Evolutionary conservation across 2,113 vertebrate species (phyloP).

Genomic region (Cryptotis parvus): DNA sequence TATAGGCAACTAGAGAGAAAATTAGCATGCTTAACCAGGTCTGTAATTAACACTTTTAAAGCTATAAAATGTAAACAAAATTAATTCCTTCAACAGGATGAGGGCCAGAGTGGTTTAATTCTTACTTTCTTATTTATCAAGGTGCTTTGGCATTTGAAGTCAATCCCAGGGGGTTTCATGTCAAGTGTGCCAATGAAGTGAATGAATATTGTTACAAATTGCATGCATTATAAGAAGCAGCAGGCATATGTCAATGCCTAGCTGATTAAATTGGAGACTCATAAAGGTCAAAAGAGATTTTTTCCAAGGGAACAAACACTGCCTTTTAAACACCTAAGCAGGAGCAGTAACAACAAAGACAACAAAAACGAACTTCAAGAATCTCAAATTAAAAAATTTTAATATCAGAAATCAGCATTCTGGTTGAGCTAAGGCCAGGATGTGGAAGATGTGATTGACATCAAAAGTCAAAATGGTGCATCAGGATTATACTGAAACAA

Average conservation of each 20-base stretch:
- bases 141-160: neutral
- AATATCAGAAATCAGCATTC: neutral
- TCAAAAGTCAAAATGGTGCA: fast-evolving
- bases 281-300: constrained; percentile 65
- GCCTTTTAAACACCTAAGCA: neutral
- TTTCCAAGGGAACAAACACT: constrained; percentile 45
- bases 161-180: neutral
- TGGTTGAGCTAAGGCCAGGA: neutral
- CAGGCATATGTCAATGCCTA: constrained; percentile 26
- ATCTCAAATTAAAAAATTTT: neutral
- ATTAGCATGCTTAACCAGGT: constrained; percentile 40
- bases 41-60: constrained; percentile 49
- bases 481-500: neutral
- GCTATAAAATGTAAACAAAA: constrained; percentile 54
- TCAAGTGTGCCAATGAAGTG: constrained; percentile 8
- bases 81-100: neutral
- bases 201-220: constrained; percentile 40
- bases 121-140: constrained; percentile 51
- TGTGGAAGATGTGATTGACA: neutral
- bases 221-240: constrained; percentile 17
- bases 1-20: constrained; percentile 62
- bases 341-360: neutral
- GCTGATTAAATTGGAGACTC: constrained; percentile 47
- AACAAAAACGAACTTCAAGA: neutral
- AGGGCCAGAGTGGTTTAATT: constrained; percentile 57